These are phyloP conservation scores for Crocodylus rhombifer DNA, from an alignment of 2,797 vertebrate genomes.

Conservation along the genomic window DNA sequence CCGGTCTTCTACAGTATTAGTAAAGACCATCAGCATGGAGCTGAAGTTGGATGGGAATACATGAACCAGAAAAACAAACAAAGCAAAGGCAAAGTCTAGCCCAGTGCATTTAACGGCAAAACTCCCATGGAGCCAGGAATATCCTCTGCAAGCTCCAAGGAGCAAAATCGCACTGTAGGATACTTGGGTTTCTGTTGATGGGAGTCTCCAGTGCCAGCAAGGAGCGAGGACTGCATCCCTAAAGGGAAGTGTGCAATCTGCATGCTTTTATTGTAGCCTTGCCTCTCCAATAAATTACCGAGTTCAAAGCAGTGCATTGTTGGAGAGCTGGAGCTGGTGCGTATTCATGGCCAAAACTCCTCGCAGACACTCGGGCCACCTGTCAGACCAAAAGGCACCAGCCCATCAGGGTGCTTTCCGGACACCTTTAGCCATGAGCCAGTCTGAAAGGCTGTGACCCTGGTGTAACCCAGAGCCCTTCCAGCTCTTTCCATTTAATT, in stretches of 20 bases:
- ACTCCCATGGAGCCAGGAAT: background rate
- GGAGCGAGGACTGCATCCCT: background rate
- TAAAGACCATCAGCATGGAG: background rate
- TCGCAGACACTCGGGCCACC: background rate
- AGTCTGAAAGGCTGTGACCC: background rate
- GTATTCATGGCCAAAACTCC: background rate
- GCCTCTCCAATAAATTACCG: background rate
- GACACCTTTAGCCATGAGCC: rapidly evolving
- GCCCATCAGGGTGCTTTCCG: background rate
- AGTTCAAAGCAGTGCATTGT: background rate
- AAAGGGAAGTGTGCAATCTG: background rate
- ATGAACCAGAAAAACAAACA: background rate
- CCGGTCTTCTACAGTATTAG: background rate
- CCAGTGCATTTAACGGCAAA: background rate
- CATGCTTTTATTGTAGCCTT: background rate
- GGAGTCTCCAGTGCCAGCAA: background rate
- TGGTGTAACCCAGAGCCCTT: background rate
- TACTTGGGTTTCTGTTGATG: background rate
- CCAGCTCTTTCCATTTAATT: rapidly evolving
- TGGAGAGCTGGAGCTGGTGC: background rate
- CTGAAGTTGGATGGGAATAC: rapidly evolving
- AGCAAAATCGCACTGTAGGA: background rate
- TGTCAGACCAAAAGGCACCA: background rate
- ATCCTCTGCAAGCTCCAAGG: background rate
- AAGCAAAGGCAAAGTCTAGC: background rate